These are phyloP conservation scores for Lucilia cuprina DNA, from an alignment of 1,140 invertebrate genomes.

Conservation along the genomic window DNA sequence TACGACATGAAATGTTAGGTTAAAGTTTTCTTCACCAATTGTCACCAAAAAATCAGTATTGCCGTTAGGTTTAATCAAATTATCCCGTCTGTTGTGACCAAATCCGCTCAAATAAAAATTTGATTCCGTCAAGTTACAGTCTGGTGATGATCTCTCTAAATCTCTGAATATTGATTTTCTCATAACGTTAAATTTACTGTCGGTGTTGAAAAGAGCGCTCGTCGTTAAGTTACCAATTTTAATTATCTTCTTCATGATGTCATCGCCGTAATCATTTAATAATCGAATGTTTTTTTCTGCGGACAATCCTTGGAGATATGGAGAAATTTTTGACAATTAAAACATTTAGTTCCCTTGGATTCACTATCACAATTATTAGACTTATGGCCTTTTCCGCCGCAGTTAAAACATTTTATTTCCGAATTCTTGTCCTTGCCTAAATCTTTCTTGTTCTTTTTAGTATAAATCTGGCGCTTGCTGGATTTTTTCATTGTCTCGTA, in stretches of 20 bases:
- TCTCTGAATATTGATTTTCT: too few relatives aligned
- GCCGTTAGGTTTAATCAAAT: constrained; percentile 18
- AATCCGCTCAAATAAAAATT: background rate
- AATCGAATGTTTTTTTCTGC: background rate
- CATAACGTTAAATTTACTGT: too few relatives aligned
- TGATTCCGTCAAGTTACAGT: background rate
- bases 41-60: background rate
- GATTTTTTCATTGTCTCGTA: background rate
- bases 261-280: background rate
- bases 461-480: background rate
- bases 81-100: background rate
- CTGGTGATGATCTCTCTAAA: background rate
- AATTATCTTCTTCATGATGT: constrained; percentile 11
- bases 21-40: constrained; percentile 4
- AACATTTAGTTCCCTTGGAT: background rate
- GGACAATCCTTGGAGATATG: background rate
- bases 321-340: constrained; percentile 26
- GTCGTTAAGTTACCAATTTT: background rate
- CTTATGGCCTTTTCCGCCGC: constrained; percentile 25
- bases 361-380: constrained; percentile 9
- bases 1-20: constrained; percentile 2
- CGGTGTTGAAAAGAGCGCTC: background rate
- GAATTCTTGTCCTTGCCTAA: background rate
- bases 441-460: background rate
- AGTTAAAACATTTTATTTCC: constrained; percentile 22